Conservation (phyloP, 2,888 invertebrate genomes). For the Archaeoteleia sp. region DNA sequence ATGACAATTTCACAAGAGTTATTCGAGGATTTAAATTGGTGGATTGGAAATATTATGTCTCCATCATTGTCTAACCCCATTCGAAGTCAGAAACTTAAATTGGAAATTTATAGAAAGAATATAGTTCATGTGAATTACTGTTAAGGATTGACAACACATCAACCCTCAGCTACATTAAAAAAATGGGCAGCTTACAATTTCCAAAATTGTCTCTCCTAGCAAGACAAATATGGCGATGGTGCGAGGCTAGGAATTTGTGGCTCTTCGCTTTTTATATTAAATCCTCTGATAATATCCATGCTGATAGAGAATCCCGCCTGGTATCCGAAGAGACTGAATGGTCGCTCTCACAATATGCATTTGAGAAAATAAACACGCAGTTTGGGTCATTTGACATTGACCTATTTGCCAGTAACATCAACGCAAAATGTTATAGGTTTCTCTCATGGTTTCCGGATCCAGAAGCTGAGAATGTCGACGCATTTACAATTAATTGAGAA, state of each 20-base stretch:
- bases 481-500: conserved; percentile 53
- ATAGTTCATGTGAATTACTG: conserved; percentile 11
- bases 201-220: conserved; percentile 10
- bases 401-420: conserved; percentile 56
- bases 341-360: conserved; percentile 31
- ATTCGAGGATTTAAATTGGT: conserved; percentile 37
- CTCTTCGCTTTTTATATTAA: conserved; percentile 20
- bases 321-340: conserved; percentile 23
- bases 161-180: conserved; percentile 12
- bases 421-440: conserved; percentile 57
- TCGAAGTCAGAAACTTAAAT: conserved; percentile 2
- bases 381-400: conserved; percentile 55
- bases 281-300: conserved; percentile 9
- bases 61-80: conserved; percentile 18
- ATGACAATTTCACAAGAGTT: conserved; percentile 18
- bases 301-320: conserved; percentile 16
- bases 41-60: conserved; percentile 19
- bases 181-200: conserved; percentile 24
- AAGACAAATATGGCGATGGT: conserved; percentile 25
- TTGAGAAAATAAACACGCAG: conserved; percentile 26
- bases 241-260: conserved; percentile 12
- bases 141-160: conserved; percentile 26
- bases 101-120: conserved; percentile 29
- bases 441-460: conserved; percentile 58
- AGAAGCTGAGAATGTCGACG: conserved; percentile 53